These are phyloP conservation scores for Hozukius guyotensis DNA, from an alignment of 2,797 vertebrate species.

Conservation along the genomic window DNA sequence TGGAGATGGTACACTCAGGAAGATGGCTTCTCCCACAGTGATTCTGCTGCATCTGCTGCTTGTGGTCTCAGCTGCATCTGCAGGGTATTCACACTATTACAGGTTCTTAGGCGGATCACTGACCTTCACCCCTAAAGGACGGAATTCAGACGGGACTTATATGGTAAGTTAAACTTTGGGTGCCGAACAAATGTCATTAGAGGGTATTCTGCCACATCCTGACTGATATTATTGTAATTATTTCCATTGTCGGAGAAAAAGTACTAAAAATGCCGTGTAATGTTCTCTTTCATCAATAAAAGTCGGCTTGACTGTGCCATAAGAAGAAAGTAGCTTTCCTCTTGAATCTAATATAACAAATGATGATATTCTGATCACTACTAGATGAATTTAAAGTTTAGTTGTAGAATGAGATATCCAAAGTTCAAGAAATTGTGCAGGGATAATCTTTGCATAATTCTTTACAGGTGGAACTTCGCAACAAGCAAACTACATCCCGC, in stretches of 20 bases:
- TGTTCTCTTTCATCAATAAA: not conserved
- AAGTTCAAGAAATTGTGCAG: not conserved
- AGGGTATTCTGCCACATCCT: not conserved
- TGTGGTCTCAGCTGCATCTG: conserved; percentile 12
- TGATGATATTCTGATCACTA: not conserved
- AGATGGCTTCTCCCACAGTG: conserved; percentile 21
- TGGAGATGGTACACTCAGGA: not conserved
- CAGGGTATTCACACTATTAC: not conserved
- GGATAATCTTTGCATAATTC: not conserved
- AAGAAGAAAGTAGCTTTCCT: not conserved
- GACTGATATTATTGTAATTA: not conserved
- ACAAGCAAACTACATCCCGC: not conserved
- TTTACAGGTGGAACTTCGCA: conserved; percentile 35
- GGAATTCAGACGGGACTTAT: conserved; percentile 9
- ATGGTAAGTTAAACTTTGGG: not conserved
- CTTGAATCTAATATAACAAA: not conserved
- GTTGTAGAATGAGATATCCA: not conserved
- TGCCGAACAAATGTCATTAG: not conserved
- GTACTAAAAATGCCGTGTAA: too few species aligned
- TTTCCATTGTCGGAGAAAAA: too few species aligned
- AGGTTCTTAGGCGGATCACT: conserved; percentile 19
- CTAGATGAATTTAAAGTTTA: not conserved
- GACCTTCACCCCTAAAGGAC: conserved; percentile 34
- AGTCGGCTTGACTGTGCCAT: not conserved
- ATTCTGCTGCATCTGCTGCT: conserved; percentile 35